Evolutionary conservation across 2,113 vertebrate genomes (phyloP), one percentile per base, ranked within the genome.

Genomic region (Vombatus ursinus): DNA sequence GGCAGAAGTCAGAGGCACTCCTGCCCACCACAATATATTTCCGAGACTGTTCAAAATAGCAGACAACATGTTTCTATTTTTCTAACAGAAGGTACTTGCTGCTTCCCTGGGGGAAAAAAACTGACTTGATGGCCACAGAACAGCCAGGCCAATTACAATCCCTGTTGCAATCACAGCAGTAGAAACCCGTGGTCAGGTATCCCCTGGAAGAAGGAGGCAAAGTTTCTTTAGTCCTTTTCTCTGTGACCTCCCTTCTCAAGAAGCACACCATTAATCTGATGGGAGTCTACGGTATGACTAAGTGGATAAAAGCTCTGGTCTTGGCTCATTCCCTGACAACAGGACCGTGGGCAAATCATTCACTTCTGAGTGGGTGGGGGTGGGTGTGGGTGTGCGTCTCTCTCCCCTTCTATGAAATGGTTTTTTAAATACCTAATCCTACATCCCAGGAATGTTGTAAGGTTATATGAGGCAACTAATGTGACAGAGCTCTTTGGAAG

Each of bases 1-100:
- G 96, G 98, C 97, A 98, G 96, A 97, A 98, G 96, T 97, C 97
- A 97, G 98, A 98, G 98, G 98, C 95, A 96, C 92, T 98, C 94
- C 97, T 98, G 92, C 95, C 44, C 93, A 95, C 95, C 47, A 96
- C 95, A 97, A 50, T 98, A 90, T 95, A 98, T 98, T 98, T 98
- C 98, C 95, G 97, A 97, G 98, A 96, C 92, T 19, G 95, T 96
- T 98, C 96, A 97, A 98, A 98, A 97, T 96, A 98, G 54, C 95
- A 97, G 92, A 96, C 98, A 98, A 97, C 97, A 98, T 98, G 97
- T 97, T 97, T 97, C 98, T 97, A 97, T 97, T 97, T 98, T 97
- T 96, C 96, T 96, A 94, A 98, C 97, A 98, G 97, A 97, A 98
- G 97, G 97, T 96, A 97, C 96, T 97, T 96, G 96, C 95, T 98